phyloP scores from a whole-genome alignment of 2,113 vertebrate species.

The Gymnorhina tibicen region DNA sequence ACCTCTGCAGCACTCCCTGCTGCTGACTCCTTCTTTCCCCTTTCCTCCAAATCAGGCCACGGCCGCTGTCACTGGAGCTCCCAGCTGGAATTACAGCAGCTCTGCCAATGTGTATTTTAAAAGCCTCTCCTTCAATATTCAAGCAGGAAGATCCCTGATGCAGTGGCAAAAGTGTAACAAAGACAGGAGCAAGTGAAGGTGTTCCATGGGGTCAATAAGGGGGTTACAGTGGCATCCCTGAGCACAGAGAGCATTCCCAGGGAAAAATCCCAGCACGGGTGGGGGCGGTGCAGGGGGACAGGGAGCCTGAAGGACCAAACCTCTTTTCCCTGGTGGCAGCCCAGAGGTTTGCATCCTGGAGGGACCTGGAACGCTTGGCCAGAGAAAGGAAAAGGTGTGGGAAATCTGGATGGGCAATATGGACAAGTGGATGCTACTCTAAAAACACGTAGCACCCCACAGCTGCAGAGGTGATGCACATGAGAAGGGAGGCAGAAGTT shows the following conservation, averaged over 20 bases:
- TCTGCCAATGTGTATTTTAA: not conserved
- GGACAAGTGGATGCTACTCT: not conserved
- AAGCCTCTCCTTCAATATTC: not conserved
- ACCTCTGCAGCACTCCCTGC: not conserved
- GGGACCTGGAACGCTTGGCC: not conserved
- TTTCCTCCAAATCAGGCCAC: not conserved
- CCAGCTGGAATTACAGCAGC: conserved; percentile 6
- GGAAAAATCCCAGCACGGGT: not conserved
- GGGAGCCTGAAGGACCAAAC: not conserved
- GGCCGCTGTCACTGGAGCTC: not conserved
- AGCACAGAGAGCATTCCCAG: not conserved
- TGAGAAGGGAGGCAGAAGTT: not conserved
- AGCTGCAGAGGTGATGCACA: not conserved
- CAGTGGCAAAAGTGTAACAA: not conserved
- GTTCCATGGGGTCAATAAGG: rapidly evolving
- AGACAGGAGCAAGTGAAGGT: not conserved
- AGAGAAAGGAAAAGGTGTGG: not conserved
- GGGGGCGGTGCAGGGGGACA: rapidly evolving
- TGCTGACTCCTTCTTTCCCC: not conserved
- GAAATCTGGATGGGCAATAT: not conserved
- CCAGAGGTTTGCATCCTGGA: not conserved
- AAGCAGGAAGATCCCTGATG: not conserved
- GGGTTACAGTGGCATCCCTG: not conserved
- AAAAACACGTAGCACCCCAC: rapidly evolving
- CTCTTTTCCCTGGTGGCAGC: not conserved